Base-by-base conservation (phyloP, 2,797 vertebrate genomes). In the Psittacula derbiana region DNA sequence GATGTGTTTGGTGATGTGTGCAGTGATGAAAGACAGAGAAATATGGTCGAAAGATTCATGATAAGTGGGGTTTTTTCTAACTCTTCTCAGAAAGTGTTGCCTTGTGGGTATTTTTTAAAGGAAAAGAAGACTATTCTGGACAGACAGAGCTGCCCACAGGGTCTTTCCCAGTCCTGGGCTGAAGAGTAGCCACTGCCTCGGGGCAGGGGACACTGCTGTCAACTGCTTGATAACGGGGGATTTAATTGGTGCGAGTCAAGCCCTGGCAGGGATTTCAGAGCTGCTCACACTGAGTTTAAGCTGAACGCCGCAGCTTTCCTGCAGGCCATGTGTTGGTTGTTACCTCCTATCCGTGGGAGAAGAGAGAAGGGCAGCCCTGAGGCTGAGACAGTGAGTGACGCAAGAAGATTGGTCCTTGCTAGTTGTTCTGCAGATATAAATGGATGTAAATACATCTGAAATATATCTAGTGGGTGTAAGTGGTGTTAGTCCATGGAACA, bases 1-100 rank as follows among this genome's bases (percentile, higher is more conserved):
- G 83, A 76, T 69, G 44, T 21, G 52, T 52, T 52, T 67, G 14
- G 60, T 82, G 95, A 64, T 89, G 66, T n/a, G 46, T 75, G 49
- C 66, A 41, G 90, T 2, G 66, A 72, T 88, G 91, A 95, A 89
- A 93, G 85, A 40, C 13, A 19, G 71, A 85, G 89, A 85, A 95
- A 78, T 60, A 38, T 2, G 4, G 40, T 49, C 8, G 2, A 44
- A 49, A 83, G 62, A 90, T 65, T 64, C 7, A 24, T 0, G 30
- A 82, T 64, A 41, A 93, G 75, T 71, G 65, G 10, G 67, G 94
- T 95, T 58, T 58, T 38, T 79, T 61, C 65, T 40, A 38, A 49
- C 46, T 61, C 58, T 79, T 25, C 69, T 71, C 46, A 83, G 67
- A 40, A 89, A 80, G 31, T n/a, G 33, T 57, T 71, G 57, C 79